A percentile compares a stretch with the other conserved stretches of the same genome.
Evolutionary conservation across 2,113 vertebrate genomes (phyloP).

Genomic region (Prionailurus viverrinus): DNA sequence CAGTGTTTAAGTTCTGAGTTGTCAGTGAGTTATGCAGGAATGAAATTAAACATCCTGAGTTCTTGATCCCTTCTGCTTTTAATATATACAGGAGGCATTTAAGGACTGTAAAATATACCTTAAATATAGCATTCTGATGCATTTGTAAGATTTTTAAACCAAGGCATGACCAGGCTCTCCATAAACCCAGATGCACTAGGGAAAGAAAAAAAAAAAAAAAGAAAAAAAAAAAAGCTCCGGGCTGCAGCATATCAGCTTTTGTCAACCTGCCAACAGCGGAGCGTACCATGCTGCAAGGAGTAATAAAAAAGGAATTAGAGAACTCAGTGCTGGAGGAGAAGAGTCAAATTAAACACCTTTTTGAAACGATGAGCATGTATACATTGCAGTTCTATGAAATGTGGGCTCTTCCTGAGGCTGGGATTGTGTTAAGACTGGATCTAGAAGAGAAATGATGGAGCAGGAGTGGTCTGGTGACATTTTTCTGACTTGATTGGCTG

Average conservation of each 20-base stretch:
- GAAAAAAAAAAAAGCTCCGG: constrained; percentile 83
- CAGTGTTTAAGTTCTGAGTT: constrained; percentile 31
- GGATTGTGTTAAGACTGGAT: constrained; percentile 88
- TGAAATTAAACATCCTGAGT: constrained; percentile 15
- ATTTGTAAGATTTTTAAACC: constrained; percentile 84
- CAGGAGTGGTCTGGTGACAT: constrained; percentile 95
- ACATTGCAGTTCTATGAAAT: constrained; percentile 71
- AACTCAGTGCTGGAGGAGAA: constrained; percentile 64
- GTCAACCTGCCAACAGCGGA: constrained; percentile 92
- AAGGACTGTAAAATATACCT: constrained; percentile 60
- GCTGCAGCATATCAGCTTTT: constrained; percentile 93
- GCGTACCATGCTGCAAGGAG: constrained; percentile 89
- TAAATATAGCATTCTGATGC: constrained; percentile 81
- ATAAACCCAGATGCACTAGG: constrained; percentile 84
- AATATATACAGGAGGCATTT: neutral
- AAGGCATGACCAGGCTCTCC: constrained; percentile 85
- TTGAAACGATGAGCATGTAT: constrained; percentile 71
- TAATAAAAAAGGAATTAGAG: constrained; percentile 81
- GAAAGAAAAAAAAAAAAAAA: constrained; percentile 19
- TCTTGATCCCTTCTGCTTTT: neutral
- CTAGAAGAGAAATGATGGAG: constrained; percentile 89
- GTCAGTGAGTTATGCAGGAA: constrained; percentile 27
- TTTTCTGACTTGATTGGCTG: constrained; percentile 96
- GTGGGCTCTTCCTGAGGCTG: constrained; percentile 74
- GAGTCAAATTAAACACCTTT: constrained; percentile 79